Base-by-base conservation (phyloP, 1,140 invertebrate genomes). In the Musca vetustissima region DNA sequence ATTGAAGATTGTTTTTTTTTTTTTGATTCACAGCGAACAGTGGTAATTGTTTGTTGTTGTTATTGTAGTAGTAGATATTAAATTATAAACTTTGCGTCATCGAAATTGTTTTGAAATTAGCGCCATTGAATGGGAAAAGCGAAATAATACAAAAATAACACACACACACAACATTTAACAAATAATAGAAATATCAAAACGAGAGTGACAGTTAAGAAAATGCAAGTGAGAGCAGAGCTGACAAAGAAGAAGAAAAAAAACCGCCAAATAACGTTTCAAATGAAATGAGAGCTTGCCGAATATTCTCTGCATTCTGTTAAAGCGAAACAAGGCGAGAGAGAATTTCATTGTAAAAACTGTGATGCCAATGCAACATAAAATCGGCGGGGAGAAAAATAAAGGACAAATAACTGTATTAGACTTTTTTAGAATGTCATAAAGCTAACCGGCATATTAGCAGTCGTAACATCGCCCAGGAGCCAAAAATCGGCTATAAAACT, bases 91-190 rank as follows among this genome's bases (percentile, higher is more conserved):
- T 17, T 36, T 61, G 57, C 28, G 57, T 61, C 57, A 61, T 36
- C 19, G 57, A 19, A 32, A 32, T 43, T 43, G 36, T n/a, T 61
- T 61, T 61, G 57, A 61, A 61, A 36, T 61, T 61, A 43, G 57
- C 57, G 57, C 28, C 57, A 36, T 61, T 43, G 36, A 43, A 43
- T 13, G 36, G 36, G 36, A 43, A 43, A 43, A 43, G 13, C 1
- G 36, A 6, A 43, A 43, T 4, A 43, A 43, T 8, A n/a, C n/a
- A n/a, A n/a, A n/a, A n/a, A n/a, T n/a, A n/a, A n/a, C n/a, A n/a
- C n/a, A n/a, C n/a, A n/a, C n/a, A n/a, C n/a, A n/a, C n/a, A n/a
- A 28, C 24, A 59, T 19, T 21, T n/a, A 59, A 9, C 17, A 61
- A 61, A 61, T 36, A 4, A 6, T n/a, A n/a, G n/a, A 21, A 55